Base-by-base conservation (phyloP, 2,888 invertebrate genomes). In the Cheilosia scutellata region DNA sequence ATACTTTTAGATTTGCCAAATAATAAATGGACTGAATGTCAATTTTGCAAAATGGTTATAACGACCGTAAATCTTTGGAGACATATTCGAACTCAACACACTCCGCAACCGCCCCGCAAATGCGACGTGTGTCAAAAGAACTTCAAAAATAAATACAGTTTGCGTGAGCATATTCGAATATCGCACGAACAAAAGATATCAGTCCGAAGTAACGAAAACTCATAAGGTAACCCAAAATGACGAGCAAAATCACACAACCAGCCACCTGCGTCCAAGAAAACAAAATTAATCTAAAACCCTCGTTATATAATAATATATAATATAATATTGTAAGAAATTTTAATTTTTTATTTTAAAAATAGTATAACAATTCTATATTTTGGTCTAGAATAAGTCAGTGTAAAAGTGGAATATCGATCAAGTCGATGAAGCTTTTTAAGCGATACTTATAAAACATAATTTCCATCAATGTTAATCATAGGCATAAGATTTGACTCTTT, bases 1-100 rank as follows among this genome's bases (percentile, higher is more conserved):
- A 90, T 92, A 92, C 91, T 92, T 92, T 91, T 92, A 92, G 92
- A 92, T 91, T 91, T 92, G 89, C 90, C 91, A 90, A 92, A 91
- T 91, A 92, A 91, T 91, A 92, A 93, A 89, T 93, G 92, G 92
- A 92, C 92, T 89, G 93, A 93, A 91, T 93, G 92, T 91, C 92
- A 93, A 88, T 92, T 92, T 91, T 93, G 92, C 92, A 93, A 93
- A 92, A 91, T 93, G 91, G 92, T 92, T 88, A 92, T 93, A 89
- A 93, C 92, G 88, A 92, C 92, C 83, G 93, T 92, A 87, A 93
- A 93, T 91, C 92, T 93, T 90, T 93, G 92, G 92, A 91, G 92
- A 91, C 92, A 93, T 91, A 92, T 93, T 91, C 92, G 93, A 89
- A 93, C 92, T 82, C 92, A 93, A 89, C 92, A 93, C 74, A 92